phyloP scores from a whole-genome alignment of 1,140 invertebrate genomes.

The Hesperophylax magnus region DNA sequence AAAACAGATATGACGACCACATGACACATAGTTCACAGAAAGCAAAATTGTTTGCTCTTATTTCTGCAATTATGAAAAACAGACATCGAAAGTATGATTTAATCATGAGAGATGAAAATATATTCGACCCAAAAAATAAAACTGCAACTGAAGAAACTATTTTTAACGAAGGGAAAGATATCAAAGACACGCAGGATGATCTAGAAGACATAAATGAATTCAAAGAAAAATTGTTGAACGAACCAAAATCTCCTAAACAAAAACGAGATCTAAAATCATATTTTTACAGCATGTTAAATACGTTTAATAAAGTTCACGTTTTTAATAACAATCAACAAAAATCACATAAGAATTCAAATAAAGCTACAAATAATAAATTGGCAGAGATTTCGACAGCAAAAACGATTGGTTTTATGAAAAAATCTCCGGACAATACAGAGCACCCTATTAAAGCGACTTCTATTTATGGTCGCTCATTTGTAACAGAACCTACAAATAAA shows the following conservation, averaged over 20 bases:
- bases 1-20: background rate
- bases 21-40: background rate
- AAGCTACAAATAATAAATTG: background rate
- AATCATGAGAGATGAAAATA: background rate
- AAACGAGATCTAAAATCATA: slow-evolving; percentile 19
- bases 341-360: background rate
- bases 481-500: background rate
- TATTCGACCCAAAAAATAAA: background rate
- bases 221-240: background rate
- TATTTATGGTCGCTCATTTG: background rate
- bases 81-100: background rate
- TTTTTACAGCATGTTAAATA: background rate
- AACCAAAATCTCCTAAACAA: background rate
- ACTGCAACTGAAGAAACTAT: background rate
- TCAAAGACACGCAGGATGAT: background rate
- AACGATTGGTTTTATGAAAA: background rate
- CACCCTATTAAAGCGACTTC: background rate
- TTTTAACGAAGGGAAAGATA: background rate
- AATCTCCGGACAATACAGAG: background rate
- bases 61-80: slow-evolving; percentile 1
- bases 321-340: background rate
- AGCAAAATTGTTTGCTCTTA: background rate
- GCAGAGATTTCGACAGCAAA: background rate
- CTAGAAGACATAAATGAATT: slow-evolving; percentile 4
- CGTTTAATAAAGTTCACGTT: background rate